Base-by-base conservation (phyloP, 2,113 vertebrate genomes). In the Pithys albifrons region DNA sequence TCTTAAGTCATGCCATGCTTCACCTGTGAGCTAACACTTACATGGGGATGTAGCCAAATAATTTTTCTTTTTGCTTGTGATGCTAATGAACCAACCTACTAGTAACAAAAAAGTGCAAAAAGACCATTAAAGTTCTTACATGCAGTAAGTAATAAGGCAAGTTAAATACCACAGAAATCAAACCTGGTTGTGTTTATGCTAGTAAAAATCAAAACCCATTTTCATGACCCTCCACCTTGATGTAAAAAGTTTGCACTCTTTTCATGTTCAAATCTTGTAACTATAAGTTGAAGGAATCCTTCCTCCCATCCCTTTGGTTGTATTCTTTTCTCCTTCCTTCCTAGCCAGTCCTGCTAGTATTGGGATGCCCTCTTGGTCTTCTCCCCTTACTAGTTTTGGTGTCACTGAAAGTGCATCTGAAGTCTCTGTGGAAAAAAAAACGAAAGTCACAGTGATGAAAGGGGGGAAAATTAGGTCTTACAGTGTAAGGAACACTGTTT, bases 271-370 rank as follows among this genome's bases (percentile, higher is more conserved):
- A 2, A 75, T 54, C 13, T 39, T 49, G 3, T 54, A 41, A 39
- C 10, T 55, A 1, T 66, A 59, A 85, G 15, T 54, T 66, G 49
- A 59, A 72, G 17, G 15, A 85, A 59, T 46, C 14, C 10, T 75
- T 27, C 28, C 6, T 22, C 6, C 2, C 1, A 1, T 3, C 3
- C 12, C 28, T 80, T 28, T 58, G 43, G 14, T 91, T 5, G 0
- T 62, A 16, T 54, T 84, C 6, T 45, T 79, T 85, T 65, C 35
- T 75, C 9, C 19, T 72, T 52, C 25, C 58, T 51, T 70, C 77
- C 28, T 31, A 46, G 12, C 14, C 46, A 54, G 27, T 66, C 31
- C 28, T 91, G 49, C 9, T 55, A 24, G 19, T 41, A 14, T 2
- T 91, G 45, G 17, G 28, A n/a, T 62, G 8, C 37, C 28, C 39